Base-by-base conservation (phyloP, 30 jellyfish, hydroid and myxozoan genomes). In the Aurelia sp. region DNA sequence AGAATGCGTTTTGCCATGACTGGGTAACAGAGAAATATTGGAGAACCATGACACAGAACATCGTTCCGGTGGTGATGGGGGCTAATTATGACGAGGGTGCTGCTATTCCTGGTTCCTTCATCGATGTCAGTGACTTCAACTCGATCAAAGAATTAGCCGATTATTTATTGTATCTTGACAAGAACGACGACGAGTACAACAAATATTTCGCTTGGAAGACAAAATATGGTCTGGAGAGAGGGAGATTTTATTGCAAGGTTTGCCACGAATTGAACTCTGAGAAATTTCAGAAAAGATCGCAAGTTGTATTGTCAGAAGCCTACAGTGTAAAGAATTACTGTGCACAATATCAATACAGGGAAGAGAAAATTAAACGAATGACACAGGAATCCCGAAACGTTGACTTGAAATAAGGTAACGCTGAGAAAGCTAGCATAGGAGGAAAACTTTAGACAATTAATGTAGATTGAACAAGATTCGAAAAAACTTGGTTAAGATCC, bases 51-150 rank as follows among this genome's bases (percentile, higher is more conserved):
- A 16, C 67, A 35, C 63, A 51, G 62, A 96, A 92, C 4, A 12
- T 64, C 8, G 93, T 90, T 17, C 97, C 97, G 16, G 79, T 90
- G 16, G 97, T 90, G 21, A 84, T 90, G 93, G 97, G 96, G 12
- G 89, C 97, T 20, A 74, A 48, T 50, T 90, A 85, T 51, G 93
- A 84, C 71, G 16, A 61, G 18, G 40, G 71, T 47, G 71, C 22
- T 19, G 81, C 92, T 37, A 60, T 37, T 37, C 50, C 50, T 37
- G 50, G 50, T 37, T 37, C 50, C 9, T 37, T 37, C 10, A 37
- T 37, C 10, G 50, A 37, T 37, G 50, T 37, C 50, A 37, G 50
- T 37, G 50, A 37, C 9, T 37, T 37, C 50, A 23, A 76, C 18
- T 84, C 97, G 8, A 61, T 90, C 74, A 63, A 85, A 71, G 85